Percentiles rank a stretch among this genome's conserved stretches.
phyloP scores from a whole-genome alignment of 2,888 invertebrate genomes.

The Ectobius pallidus region DNA sequence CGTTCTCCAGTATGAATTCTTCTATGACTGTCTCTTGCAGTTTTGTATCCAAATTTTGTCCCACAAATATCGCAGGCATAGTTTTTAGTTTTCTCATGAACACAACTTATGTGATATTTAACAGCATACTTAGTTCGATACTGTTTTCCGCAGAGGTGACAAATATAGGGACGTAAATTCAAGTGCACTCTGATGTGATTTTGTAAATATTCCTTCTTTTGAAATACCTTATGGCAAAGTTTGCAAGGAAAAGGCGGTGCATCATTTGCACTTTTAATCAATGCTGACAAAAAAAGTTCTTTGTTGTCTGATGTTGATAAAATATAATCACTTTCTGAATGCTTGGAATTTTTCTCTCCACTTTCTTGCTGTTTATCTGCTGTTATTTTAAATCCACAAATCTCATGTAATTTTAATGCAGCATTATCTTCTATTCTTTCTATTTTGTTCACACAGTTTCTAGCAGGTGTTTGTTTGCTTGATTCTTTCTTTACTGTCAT shows the following conservation, averaged over 20 bases:
- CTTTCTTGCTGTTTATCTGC: too few species aligned
- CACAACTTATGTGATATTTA: neutral
- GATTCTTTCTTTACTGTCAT: too few species aligned
- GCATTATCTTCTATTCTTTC: too few species aligned
- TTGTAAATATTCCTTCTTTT: slow-evolving; percentile 59
- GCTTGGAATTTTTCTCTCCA: too few species aligned
- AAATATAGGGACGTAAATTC: neutral
- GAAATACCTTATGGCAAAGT: slow-evolving; percentile 63
- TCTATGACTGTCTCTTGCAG: slow-evolving; percentile 55
- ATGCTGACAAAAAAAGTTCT: neutral
- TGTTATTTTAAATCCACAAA: too few species aligned
- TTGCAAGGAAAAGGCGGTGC: slow-evolving; percentile 40
- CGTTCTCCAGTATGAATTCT: slow-evolving; percentile 52
- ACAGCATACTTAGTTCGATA: neutral
- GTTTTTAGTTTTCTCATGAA: slow-evolving; percentile 3
- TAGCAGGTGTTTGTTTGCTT: too few species aligned
- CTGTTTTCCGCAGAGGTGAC: neutral
- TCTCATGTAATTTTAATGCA: too few species aligned
- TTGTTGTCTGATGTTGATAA: too few species aligned
- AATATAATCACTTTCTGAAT: too few species aligned
- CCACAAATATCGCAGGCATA: slow-evolving; percentile 16
- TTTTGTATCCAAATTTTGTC: slow-evolving; percentile 54
- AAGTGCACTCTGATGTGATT: slow-evolving; percentile 62
- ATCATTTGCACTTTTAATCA: slow-evolving; percentile 22
- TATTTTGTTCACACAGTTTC: too few species aligned